Base-by-base conservation (phyloP, 2,888 invertebrate genomes). In the Leucania comma region DNA sequence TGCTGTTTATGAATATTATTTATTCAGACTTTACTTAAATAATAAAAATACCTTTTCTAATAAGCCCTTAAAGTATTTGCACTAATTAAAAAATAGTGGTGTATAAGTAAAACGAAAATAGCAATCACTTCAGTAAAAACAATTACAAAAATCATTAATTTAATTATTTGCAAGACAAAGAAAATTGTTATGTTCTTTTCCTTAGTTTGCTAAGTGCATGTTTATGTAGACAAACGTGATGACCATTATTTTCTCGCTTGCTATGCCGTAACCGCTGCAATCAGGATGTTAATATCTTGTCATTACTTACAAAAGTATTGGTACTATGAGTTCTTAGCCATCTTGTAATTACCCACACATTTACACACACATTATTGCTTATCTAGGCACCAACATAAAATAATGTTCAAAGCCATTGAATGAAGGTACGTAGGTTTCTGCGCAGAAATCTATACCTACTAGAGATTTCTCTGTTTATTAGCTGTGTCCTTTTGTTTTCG, bases 251-350 rank as follows among this genome's bases (percentile, higher is more conserved):
- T 60, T 46, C 2, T 26, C 17, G 32, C 56, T 63, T 66, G 65
- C 74, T 78, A 78, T 74, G 65, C 59, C 59, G 70, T 78, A 75
- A 66, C 24, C 9, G 38, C 56, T 57, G 66, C 69, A 32, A 61
- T 22, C 53, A 77, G 46, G 46, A 60, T 62, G 58, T 10, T 61
- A 42, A 42, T 26, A 54, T 1, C 9, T 50, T 26, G 9, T 26
- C 24, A 76, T 61, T 68, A 26, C 26, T 38, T 22, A 59, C 35
- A 17, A 24, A 8, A 29, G 9, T 10, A 4, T 32, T 48, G 2
- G 17, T 56, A 53, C n/a, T 50, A 26, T 9, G 1, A 58, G 22
- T 46, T 42, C n/a, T 14, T 48, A 29, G 10, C 8, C 22, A 46
- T 50, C 42, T 72, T 42, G 35, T 62, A 54, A 65, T 72, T 63